Evolutionary conservation across 2,797 vertebrate genomes (phyloP).

Genomic region (Schizopygopsis malacanthus): DNA sequence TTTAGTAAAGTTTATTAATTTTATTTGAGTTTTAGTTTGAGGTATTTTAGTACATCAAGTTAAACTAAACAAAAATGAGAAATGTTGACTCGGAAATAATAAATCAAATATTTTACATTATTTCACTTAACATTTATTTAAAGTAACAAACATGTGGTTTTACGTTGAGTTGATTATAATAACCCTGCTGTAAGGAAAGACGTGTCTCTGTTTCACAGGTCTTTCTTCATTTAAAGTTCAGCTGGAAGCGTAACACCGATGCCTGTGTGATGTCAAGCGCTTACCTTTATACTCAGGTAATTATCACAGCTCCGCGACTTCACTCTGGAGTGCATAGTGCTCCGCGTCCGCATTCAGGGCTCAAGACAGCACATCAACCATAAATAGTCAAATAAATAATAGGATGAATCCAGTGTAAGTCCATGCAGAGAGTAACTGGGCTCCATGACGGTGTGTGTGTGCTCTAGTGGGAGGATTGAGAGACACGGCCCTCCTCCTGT

Average conservation of each 20-base stretch:
- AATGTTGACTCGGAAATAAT: no score
- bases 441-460: constrained; percentile 38
- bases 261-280: not conserved
- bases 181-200: no score
- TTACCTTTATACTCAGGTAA: constrained; percentile 86
- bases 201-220: not conserved
- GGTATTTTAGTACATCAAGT: no score
- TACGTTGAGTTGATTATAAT: no score
- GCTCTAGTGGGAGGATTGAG: constrained; percentile 71
- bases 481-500: constrained; percentile 64
- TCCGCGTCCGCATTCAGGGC: not conserved
- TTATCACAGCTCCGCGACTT: constrained; percentile 81
- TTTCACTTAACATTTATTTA: no score
- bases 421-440: constrained; percentile 13
- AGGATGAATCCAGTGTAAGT: constrained; percentile 60
- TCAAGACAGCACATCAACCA: constrained; percentile 49
- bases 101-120: no score
- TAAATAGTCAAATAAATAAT: constrained; percentile 57
- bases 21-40: no score
- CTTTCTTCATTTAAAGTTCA: no score
- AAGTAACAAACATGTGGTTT: no score
- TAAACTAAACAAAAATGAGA: no score
- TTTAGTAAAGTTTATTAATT: no score
- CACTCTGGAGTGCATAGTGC: constrained; percentile 81
- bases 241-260: no score